Base-by-base conservation (phyloP, 2,888 invertebrate species). In the Agapostemon virescens region DNA sequence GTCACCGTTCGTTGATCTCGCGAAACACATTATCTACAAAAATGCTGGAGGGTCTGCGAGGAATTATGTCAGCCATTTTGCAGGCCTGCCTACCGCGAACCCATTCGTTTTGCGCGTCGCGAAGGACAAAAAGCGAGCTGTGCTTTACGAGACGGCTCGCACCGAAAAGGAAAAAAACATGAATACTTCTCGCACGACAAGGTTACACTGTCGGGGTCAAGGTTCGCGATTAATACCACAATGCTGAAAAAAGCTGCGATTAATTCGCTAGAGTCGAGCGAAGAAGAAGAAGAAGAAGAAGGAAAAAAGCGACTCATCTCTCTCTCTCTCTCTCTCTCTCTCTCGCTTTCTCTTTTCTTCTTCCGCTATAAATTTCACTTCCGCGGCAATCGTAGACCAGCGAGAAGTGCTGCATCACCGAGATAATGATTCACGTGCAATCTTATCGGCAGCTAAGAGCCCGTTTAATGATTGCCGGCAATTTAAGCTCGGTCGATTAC, bases 391-490 rank as follows among this genome's bases (percentile, higher is more conserved):
- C 9, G 15, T 17, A 42, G 52, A 17, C 6, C 30, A 9, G 30
- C 9, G 9, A 15, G 38, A 73, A 66, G 49, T 40, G 61, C 26
- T 71, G 26, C n/a, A 55, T 63, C 74, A 36, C 67, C 69, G 20
- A 61, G 67, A 66, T 74, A 77, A 82, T 77, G 73, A 73, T 64
- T 52, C 55, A 1, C 30, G 63, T 40, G 20, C 33, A 63, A 33
- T 52, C 64, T 61, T 76, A 69, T 73, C 73, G 61, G 33, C 20
- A 5, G 38, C 38, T 64, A 30, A 74, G 42, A 64, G 55, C 17
- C 38, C 49, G 72, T 30, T 79, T 79, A 82, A 82, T 68, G 76
- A 69, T 45, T 64, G n/a, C 30, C 13, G 15, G 26, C 26, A 36
- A 45, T 3, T 52, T 42, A 55, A 67, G 72, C 64, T 20, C 38